Evolutionary conservation across 2,113 vertebrate genomes (phyloP), one percentile per base, ranked within the genome.

Genomic region (Ceuthmochares aereus): DNA sequence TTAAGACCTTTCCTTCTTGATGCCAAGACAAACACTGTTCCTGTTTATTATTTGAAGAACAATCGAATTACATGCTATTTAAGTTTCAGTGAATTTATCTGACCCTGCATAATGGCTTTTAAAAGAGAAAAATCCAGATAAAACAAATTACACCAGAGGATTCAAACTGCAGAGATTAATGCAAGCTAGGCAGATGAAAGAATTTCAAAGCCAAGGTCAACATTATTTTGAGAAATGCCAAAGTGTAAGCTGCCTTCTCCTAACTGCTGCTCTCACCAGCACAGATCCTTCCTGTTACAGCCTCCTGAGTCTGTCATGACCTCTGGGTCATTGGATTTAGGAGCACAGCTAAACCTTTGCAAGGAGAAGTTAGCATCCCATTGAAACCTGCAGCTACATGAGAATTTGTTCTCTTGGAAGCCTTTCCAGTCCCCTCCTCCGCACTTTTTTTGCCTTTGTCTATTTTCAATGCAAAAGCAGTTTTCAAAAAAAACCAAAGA

Each of bases 381-480:
- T 16, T 5, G 26, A 82, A 21, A 74, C 25, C 51, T 40, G 52
- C 34, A 79, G 47, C 25, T 45, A 40, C 17, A 21, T 69, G 40
- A 54, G 21, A 36, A 29, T 36, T 21, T 20, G 5, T 37, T 56
- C 55, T 27, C 10, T 30, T 59, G 60, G 32, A 74, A 79, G 10
- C 29, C 34, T 21, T 73, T 93, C 75, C 79, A 25, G 55, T 40
- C 9, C 14, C 17, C 12, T 76, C 45, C 34, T 63, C 63, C 72
- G 29, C 4, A n/a, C 17, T 11, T 27, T 81, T 87, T 76, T 42
- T 47, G 47, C 6, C 40, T 87, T 67, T 54, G 58, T 68, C 73
- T 75, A 20, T 76, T 93, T 95, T 78, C 87, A 86, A 49, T 94
- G 79, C n/a, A 80, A 59, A 96, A 85, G 9, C 25, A 84, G 52